Percentiles rank a stretch among this genome's conserved stretches.
These are phyloP conservation scores for Charaxes varanes DNA, from an alignment of 1,140 invertebrate species.

Conservation along the genomic window DNA sequence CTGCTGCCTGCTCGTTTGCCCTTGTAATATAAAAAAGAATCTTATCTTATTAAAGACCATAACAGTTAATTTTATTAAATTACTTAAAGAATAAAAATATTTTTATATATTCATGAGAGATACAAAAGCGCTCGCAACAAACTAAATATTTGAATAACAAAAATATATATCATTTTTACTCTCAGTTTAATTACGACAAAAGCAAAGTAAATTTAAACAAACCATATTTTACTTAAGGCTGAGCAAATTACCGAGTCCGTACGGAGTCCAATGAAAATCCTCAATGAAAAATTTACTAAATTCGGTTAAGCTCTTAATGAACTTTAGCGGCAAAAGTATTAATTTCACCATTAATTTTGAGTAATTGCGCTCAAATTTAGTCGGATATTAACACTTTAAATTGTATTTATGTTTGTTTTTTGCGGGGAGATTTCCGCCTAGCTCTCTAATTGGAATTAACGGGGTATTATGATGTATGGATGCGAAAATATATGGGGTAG, in stretches of 20 bases:
- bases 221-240: background rate
- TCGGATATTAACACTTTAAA: conserved; percentile 55
- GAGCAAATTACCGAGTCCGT: conserved; percentile 1
- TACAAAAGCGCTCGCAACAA: too few relatives aligned
- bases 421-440: conserved; percentile 45
- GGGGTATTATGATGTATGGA: conserved; percentile 53
- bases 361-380: conserved; percentile 61
- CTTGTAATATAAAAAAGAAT: too few relatives aligned
- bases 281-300: conserved; percentile 14
- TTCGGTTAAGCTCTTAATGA: conserved; percentile 43
- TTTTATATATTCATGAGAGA: too few relatives aligned
- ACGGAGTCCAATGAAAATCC: conserved; percentile 10
- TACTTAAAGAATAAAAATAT: too few relatives aligned
- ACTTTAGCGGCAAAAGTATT: conserved; percentile 67
- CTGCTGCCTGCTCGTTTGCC: too few relatives aligned
- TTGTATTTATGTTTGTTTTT: conserved; percentile 63
- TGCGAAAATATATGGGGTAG: conserved; percentile 45
- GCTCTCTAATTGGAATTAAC: conserved; percentile 53
- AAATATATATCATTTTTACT: too few relatives aligned
- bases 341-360: conserved; percentile 71
- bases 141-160: too few relatives aligned
- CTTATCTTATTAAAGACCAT: too few relatives aligned
- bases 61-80: too few relatives aligned
- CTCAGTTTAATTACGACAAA: too few relatives aligned
- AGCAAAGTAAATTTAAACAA: conserved; percentile 5